phyloP scores from a whole-genome alignment of 2,797 vertebrate genomes.

The Crenuchus spilurus region DNA sequence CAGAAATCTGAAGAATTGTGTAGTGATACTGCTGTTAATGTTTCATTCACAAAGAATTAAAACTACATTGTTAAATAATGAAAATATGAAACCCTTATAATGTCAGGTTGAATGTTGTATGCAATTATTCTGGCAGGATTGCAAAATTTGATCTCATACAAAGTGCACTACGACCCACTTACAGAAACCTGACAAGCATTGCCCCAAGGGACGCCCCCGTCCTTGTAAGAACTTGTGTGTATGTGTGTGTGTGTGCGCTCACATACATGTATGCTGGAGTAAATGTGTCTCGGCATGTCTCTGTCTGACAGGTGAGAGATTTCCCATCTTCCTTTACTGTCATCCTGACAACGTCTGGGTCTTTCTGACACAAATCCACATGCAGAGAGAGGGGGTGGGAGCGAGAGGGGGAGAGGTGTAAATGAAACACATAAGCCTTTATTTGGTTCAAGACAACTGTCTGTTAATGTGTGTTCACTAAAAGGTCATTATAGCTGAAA shows the following conservation, averaged over 20 bases:
- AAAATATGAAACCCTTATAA: neutral
- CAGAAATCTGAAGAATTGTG: too few species aligned
- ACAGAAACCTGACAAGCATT: slow-evolving; percentile 22
- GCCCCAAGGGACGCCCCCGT: neutral
- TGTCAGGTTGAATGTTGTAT: neutral
- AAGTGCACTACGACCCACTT: slow-evolving; percentile 31
- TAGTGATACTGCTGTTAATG: neutral
- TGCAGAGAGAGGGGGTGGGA: neutral
- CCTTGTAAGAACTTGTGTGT: neutral
- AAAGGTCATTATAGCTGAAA: neutral
- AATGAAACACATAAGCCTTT: neutral
- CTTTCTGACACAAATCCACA: slow-evolving; percentile 10
- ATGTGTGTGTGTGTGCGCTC: neutral
- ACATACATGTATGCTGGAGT: slow-evolving; percentile 21
- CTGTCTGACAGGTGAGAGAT: slow-evolving; percentile 34
- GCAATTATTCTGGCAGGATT: neutral
- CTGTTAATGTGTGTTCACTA: neutral
- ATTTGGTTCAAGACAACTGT: neutral
- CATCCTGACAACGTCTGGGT: neutral
- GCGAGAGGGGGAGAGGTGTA: neutral
- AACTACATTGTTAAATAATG: neutral
- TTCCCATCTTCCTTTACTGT: slow-evolving; percentile 28
- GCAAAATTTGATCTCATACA: slow-evolving; percentile 12
- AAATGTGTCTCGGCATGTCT: slow-evolving; percentile 25
- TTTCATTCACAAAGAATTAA: neutral